Conservation (phyloP, 53 echinoderm and acorn worm species). For the Pentamera pediparva region DNA sequence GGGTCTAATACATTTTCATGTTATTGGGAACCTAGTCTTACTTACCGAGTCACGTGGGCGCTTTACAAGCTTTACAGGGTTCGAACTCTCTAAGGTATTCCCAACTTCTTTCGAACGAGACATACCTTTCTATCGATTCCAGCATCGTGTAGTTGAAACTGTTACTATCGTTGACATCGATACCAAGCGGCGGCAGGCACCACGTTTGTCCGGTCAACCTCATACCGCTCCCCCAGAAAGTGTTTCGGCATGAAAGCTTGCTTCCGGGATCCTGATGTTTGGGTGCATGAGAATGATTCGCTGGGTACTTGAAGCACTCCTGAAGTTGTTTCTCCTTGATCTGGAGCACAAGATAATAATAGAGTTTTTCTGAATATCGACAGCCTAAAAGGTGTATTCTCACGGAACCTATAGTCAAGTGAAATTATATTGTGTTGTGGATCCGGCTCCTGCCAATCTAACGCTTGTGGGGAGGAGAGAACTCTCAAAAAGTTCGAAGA, state of each 20-base stretch:
- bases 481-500: too few species aligned
- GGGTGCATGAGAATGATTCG: constrained; percentile 13
- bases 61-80: too few species aligned
- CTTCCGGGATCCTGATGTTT: constrained; percentile 9
- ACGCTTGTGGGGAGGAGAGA: too few species aligned
- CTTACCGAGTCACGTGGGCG: too few species aligned
- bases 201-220: constrained; percentile 27
- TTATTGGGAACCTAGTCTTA: too few species aligned
- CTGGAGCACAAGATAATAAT: background rate
- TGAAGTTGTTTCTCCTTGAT: constrained; percentile 22
- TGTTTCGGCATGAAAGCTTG: constrained; percentile 12
- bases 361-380: too few species aligned
- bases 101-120: background rate
- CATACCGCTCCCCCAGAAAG: constrained; percentile 30
- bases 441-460: too few species aligned
- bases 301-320: constrained; percentile 28
- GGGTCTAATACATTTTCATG: too few species aligned
- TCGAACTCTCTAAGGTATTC: too few species aligned
- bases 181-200: constrained; percentile 17
- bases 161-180: background rate
- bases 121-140: constrained; percentile 31
- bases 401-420: too few species aligned
- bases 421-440: too few species aligned
- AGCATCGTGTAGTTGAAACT: constrained; percentile 27
- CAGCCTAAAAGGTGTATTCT: too few species aligned